A percentile compares a stretch with the other conserved stretches of the same genome.
Conservation (phyloP, 2,888 invertebrate genomes). For the Odontocolon sp. region DNA sequence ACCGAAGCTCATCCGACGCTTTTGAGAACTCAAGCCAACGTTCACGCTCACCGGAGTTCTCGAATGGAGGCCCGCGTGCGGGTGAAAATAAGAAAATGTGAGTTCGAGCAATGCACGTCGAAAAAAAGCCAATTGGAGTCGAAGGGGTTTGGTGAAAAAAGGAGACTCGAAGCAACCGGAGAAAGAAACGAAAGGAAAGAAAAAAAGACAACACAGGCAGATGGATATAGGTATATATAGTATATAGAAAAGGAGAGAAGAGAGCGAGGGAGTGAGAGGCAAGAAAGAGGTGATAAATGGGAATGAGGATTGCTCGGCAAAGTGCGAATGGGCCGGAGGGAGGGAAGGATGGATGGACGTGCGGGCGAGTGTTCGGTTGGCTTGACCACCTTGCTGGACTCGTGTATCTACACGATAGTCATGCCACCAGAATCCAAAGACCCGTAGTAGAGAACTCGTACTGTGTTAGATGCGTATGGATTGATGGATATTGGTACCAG, state of each 20-base stretch:
- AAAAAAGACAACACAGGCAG: constrained; percentile 38
- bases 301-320: constrained; percentile 78
- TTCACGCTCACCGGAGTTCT: constrained; percentile 24
- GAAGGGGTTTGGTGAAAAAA: constrained; percentile 66
- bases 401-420: too few species aligned
- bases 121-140: constrained; percentile 74
- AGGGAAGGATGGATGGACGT: constrained; percentile 62
- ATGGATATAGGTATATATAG: constrained; percentile 26
- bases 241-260: constrained; percentile 47
- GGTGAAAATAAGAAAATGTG: constrained; percentile 50
- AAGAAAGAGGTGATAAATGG: constrained; percentile 78
- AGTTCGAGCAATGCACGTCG: constrained; percentile 55
- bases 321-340: constrained; percentile 74
- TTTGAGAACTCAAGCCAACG: constrained; percentile 6
- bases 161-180: constrained; percentile 41
- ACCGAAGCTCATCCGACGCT: not conserved
- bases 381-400: constrained; percentile 10
- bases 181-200: constrained; percentile 54
- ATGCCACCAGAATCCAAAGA: too few species aligned
- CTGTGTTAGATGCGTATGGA: too few species aligned
- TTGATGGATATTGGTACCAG: too few species aligned
- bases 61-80: not conserved
- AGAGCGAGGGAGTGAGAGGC: constrained; percentile 50
- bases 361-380: constrained; percentile 58
- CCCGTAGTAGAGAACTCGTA: too few species aligned